These are phyloP conservation scores for Caranx melampygus DNA, from an alignment of 2,113 vertebrate genomes.

Conservation along the genomic window DNA sequence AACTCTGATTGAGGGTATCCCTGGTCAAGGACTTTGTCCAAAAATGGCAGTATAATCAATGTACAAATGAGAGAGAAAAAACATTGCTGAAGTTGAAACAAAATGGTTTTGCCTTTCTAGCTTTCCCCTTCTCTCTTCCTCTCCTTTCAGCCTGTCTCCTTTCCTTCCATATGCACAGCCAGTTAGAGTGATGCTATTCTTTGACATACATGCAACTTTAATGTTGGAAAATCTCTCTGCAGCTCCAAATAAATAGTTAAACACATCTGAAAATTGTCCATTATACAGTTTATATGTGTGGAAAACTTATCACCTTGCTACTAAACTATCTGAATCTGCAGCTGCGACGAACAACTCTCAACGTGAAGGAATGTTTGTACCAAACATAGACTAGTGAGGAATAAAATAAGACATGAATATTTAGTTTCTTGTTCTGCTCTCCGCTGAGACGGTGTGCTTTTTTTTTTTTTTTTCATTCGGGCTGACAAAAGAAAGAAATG, in stretches of 20 bases:
- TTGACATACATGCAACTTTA: slow-evolving; percentile 77
- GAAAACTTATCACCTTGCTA: slow-evolving; percentile 22
- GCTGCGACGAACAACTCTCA: slow-evolving; percentile 6
- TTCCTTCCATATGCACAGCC: slow-evolving; percentile 26
- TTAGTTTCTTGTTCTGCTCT: slow-evolving; percentile 28
- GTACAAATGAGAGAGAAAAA: slow-evolving; percentile 17
- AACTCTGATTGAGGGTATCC: slow-evolving; percentile 53
- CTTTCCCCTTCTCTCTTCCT: neutral
- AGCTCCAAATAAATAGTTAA: slow-evolving; percentile 75
- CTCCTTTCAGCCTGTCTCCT: neutral
- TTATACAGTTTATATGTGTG: slow-evolving; percentile 33
- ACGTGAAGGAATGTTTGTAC: slow-evolving; percentile 17
- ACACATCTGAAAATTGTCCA: slow-evolving; percentile 54
- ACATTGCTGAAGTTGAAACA: slow-evolving; percentile 30
- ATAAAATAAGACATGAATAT: slow-evolving; percentile 30
- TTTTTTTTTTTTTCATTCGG: slow-evolving; percentile 27
- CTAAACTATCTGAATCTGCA: slow-evolving; percentile 31
- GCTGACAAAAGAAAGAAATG: slow-evolving; percentile 43
- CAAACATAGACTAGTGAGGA: slow-evolving; percentile 14
- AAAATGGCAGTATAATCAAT: slow-evolving; percentile 49
- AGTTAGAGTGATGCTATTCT: slow-evolving; percentile 68
- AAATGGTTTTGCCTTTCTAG: slow-evolving; percentile 25
- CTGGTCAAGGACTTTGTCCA: slow-evolving; percentile 48
- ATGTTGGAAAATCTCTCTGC: slow-evolving; percentile 70
- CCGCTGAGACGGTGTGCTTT: neutral